These are phyloP conservation scores for Elachura formosa DNA, from an alignment of 2,113 vertebrate genomes.

Conservation along the genomic window DNA sequence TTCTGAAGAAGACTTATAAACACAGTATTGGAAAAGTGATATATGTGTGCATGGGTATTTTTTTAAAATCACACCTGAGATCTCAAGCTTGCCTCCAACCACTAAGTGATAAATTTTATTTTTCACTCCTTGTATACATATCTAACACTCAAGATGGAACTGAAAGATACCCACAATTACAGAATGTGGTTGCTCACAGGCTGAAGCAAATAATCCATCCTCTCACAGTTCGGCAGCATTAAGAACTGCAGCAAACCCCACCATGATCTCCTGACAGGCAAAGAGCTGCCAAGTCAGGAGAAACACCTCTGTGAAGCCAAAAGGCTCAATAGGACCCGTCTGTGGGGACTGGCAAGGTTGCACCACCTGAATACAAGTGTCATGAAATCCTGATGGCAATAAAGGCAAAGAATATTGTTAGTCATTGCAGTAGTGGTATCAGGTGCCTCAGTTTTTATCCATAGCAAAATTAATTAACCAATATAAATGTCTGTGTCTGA, in stretches of 20 bases:
- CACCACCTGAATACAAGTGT: neutral
- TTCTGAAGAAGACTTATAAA: neutral
- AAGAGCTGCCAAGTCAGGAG: neutral
- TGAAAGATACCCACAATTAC: neutral
- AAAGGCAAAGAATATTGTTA: neutral
- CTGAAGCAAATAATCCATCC: neutral
- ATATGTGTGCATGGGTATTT: neutral
- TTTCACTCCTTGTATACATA: neutral
- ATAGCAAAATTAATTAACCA: neutral
- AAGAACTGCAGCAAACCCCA: neutral
- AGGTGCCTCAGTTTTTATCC: neutral
- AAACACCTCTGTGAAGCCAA: neutral
- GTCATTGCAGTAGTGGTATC: neutral
- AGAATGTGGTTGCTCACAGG: conserved; percentile 11
- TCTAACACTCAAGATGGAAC: neutral
- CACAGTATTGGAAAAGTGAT: neutral
- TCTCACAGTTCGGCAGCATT: neutral
- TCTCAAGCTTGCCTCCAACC: neutral
- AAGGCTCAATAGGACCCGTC: neutral
- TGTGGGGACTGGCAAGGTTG: neutral
- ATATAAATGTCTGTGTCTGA: neutral
- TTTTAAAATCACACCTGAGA: neutral
- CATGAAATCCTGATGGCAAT: neutral
- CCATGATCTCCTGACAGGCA: neutral
- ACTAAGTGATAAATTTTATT: neutral